Base-by-base conservation (phyloP, 2,113 vertebrate species). In the Ibidorhyncha struthersii region DNA sequence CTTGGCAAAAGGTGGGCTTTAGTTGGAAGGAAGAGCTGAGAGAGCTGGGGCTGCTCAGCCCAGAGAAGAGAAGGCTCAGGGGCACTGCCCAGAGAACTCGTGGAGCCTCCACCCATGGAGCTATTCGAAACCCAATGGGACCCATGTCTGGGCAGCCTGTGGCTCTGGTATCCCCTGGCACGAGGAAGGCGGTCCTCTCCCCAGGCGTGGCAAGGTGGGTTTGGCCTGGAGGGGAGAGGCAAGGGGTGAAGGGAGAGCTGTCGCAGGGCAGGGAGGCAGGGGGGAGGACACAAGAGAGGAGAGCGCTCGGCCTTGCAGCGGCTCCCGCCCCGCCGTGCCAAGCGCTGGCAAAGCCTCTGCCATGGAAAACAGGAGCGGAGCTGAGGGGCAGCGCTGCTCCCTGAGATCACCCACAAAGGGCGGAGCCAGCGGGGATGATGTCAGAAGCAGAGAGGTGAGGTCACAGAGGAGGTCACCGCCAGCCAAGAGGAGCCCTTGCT, bases 91-190 rank as follows among this genome's bases (percentile, higher is more conserved):
- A 10, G 38, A 21, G 23, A n/a, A 16, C 21, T 16, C 63, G 10
- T 9, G 40, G 50, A 55, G 14, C 30, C 12, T 30, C 15, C 40
- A 7, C 8, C 27, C 10, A 25, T 4, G 12, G 21, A 69, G 41
- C 4, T 26, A 26, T 4, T 20, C 4, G 19, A 49, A 58, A 40
- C 9, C 5, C 6, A 3, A 18, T 1, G 8, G 21, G 27, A n/a
- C 32, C 23, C 17, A 15, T 1, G 13, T 27, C 53, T 74, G 40
- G 53, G 40, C 13, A n/a, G 12, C 23, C 38, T 18, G 62, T 53
- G 77, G 32, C 41, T 26, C 52, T 12, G 34, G 21, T 12, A 32
- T 20, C 12, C 27, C 53, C 2, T 6, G 41, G 20, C 34, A 40
- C 1, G 21, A 27, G 17, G n/a, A 50, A 71, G 36, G 22, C 59